Evolutionary conservation across 2,797 vertebrate species (phyloP).

Genomic region (Cephalopachus bancanus): DNA sequence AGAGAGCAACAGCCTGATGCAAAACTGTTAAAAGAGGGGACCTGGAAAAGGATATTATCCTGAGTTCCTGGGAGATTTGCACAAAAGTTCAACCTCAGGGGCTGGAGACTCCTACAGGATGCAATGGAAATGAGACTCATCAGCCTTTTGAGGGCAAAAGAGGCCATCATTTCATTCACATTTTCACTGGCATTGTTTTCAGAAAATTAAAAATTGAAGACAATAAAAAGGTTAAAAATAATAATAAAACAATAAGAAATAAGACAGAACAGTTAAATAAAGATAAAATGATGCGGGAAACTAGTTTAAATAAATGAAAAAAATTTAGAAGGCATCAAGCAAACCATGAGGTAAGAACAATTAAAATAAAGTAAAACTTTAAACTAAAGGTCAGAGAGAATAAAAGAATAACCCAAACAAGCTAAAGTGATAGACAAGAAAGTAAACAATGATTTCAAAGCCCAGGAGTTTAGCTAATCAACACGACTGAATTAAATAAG

Average conservation of each 20-base stretch:
- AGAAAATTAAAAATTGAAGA: neutral
- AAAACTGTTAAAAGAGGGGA: neutral
- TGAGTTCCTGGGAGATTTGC: neutral
- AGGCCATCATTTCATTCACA: neutral
- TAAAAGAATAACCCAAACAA: constrained; percentile 57
- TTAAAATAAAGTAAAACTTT: constrained; percentile 58
- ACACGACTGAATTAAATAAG: constrained; percentile 44
- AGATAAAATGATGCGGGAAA: constrained; percentile 37
- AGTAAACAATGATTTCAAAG: constrained; percentile 67
- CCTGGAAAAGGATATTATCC: neutral
- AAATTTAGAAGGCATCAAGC: neutral
- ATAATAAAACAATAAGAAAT: neutral
- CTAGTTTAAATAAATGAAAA: constrained; percentile 35
- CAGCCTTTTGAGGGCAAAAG: neutral
- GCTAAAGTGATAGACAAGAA: constrained; percentile 24
- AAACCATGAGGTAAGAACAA: constrained; percentile 3
- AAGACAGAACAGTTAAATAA: neutral
- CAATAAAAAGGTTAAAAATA: neutral
- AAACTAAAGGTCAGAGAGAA: constrained; percentile 70
- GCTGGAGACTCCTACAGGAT: neutral
- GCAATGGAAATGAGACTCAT: neutral
- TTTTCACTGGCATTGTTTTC: constrained; percentile 15
- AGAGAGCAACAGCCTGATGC: neutral
- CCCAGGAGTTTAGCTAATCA: constrained; percentile 20
- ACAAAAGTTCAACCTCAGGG: neutral